Conservation (phyloP, 2,797 vertebrate genomes). For the Microcaecilia unicolor region DNA sequence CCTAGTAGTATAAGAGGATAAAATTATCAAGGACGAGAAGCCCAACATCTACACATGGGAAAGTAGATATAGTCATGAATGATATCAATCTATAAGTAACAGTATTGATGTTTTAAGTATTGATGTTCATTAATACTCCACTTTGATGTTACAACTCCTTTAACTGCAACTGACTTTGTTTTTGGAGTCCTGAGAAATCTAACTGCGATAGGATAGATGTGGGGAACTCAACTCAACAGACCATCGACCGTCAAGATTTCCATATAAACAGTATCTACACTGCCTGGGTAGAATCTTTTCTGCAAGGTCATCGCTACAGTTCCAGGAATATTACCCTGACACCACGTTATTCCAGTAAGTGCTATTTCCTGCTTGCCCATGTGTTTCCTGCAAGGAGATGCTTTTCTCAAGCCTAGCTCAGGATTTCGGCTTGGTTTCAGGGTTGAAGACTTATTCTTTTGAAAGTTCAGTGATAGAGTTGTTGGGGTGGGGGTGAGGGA, state of each 20-base stretch:
- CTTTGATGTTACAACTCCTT: accelerated
- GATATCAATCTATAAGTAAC: background rate
- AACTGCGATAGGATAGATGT: background rate
- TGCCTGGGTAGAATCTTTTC: conserved; percentile 39
- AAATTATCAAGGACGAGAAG: too few relatives aligned
- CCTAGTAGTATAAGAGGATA: too few relatives aligned
- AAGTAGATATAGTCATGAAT: background rate
- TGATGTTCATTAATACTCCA: accelerated
- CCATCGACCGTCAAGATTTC: accelerated
- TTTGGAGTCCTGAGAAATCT: background rate
- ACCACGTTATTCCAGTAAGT: conserved; percentile 26
- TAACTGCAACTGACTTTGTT: accelerated
- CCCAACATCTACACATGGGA: background rate
- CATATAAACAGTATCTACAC: background rate
- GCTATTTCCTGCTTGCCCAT: accelerated
- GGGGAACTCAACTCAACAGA: accelerated
- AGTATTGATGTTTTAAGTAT: background rate
- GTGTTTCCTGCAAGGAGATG: accelerated
- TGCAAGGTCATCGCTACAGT: accelerated
- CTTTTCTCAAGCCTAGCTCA: accelerated
- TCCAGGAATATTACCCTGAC: conserved; percentile 19
- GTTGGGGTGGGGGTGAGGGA: background rate
- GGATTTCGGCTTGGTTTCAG: accelerated
- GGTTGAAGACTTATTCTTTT: background rate
- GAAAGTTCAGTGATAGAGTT: too few relatives aligned